Base-by-base conservation (phyloP, 2,888 invertebrate genomes). In the Cosmia pyralina region DNA sequence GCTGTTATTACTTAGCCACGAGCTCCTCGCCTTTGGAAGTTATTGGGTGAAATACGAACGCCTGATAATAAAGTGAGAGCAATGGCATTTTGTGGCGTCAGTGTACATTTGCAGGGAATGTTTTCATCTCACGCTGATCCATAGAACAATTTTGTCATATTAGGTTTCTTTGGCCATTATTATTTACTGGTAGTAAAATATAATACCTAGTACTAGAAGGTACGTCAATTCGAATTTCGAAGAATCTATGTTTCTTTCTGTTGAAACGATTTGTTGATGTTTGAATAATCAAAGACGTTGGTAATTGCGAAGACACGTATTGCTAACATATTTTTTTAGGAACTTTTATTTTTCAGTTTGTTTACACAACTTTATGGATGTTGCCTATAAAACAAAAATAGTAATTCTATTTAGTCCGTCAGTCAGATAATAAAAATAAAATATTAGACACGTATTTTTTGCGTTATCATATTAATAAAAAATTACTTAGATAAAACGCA, bases 31-130 rank as follows among this genome's bases (percentile, higher is more conserved):
- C 52, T 59, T 52, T 55, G 28, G 46, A 74, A 11, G 8, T 19
- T 44, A 19, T 53, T 50, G 38, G 19, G 22, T 53, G 41, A 0
- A 79, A 72, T 41, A 34, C 11, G 44, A 73, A 48, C 84, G 84
- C 86, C 86, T 85, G 79, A 65, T 65, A 8, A 60, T 77, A 85
- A 83, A 34, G 38, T 64, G 41, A 62, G 22, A 68, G 81, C 81
- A 81, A 70, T 57, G 48, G 59, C 34, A 50, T 57, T 34, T 57
- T 10, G 57, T 17, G 46, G 17, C 38, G 60, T 53, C 59, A 50
- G 64, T 68, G 69, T 57, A 38, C 4, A 11, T 52, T 58, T n/a
- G 2, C 22, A 50, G n/a, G 57, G 17, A 22, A 34, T 69, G n/a
- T 52, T 52, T 52, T 52, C 4, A 7, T 50, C 8, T 34, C 8